Evolutionary conservation across 1,140 invertebrate species (phyloP).

Genomic region (Neodiprion virginianus): DNA sequence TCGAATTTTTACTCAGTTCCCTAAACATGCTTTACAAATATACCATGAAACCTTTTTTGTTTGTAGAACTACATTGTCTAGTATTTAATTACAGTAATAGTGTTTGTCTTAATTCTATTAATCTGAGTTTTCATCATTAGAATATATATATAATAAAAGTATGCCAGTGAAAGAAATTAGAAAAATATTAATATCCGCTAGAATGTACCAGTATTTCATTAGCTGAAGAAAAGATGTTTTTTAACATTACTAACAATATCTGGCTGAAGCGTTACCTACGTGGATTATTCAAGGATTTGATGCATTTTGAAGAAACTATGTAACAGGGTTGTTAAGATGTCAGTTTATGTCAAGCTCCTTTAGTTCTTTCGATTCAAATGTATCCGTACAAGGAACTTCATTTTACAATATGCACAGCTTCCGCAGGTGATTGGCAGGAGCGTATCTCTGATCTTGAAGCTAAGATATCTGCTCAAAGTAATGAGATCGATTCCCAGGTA

Average conservation of each 20-base stretch:
- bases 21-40: neutral
- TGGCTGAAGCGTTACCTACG: neutral
- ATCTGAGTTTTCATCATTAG: neutral
- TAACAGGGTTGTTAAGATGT: neutral
- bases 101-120: neutral
- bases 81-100: neutral
- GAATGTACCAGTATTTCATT: too few species aligned
- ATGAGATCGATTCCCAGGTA: conserved; percentile 61
- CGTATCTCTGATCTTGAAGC: conserved; percentile 51
- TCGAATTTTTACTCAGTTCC: too few species aligned
- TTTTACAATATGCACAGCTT: conserved; percentile 54
- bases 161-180: too few species aligned
- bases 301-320: neutral
- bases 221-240: too few species aligned
- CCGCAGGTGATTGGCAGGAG: conserved; percentile 51
- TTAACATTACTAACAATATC: too few species aligned
- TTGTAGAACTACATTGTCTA: neutral
- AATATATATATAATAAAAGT: neutral
- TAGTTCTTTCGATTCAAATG: neutral
- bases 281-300: neutral
- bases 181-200: too few species aligned
- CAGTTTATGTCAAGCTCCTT: neutral
- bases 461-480: conserved; percentile 52
- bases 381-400: conserved; percentile 12
- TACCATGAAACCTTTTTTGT: conserved; percentile 5